Base-by-base conservation (phyloP, 2,888 invertebrate species). In the Hydrotaea cyrtoneurina region DNA sequence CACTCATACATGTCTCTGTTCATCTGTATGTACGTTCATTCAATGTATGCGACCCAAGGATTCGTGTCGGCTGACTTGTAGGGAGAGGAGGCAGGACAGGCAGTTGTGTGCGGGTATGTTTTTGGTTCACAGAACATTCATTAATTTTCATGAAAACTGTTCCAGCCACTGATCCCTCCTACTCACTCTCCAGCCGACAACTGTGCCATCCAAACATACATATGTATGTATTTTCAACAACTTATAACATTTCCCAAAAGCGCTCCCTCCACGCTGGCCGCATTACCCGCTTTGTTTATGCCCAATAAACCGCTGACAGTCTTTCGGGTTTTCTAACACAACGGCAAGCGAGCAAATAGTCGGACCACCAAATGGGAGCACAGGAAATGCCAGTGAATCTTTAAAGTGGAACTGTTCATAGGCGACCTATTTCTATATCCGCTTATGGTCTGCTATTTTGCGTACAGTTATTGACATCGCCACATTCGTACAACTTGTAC, bases 221-320 rank as follows among this genome's bases (percentile, higher is more conserved):
- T n/a, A n/a, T n/a, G n/a, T n/a, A n/a, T n/a, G n/a, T n/a, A n/a
- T 43, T 74, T 74, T 74, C 23, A 74, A 50, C 57, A 74, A 39
- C 39, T 39, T 39, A 39, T 3, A 39, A 39, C 5, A 50, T 50
- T 8, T 50, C 7, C 50, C 50, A n/a, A 50, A 50, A n/a, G 15
- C 13, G 2, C n/a, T n/a, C n/a, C 50, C 0, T n/a, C 3, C n/a
- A 4, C 13, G 2, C n/a, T n/a, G 2, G n/a, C 0, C 50, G n/a
- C n/a, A 4, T 50, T 50, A n/a, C 1, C n/a, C n/a, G 50, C n/a
- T n/a, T n/a, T n/a, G n/a, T 43, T 10, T 43, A 43, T 7, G 43
- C 2, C 15, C n/a, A 50, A n/a, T 13, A n/a, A 50, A 15, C 15
- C 50, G n/a, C n/a, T 50, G 50, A 13, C 50, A 50, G 50, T 5